phyloP scores from a whole-genome alignment of 2,113 vertebrate genomes.

The Hippocampus barbouri region DNA sequence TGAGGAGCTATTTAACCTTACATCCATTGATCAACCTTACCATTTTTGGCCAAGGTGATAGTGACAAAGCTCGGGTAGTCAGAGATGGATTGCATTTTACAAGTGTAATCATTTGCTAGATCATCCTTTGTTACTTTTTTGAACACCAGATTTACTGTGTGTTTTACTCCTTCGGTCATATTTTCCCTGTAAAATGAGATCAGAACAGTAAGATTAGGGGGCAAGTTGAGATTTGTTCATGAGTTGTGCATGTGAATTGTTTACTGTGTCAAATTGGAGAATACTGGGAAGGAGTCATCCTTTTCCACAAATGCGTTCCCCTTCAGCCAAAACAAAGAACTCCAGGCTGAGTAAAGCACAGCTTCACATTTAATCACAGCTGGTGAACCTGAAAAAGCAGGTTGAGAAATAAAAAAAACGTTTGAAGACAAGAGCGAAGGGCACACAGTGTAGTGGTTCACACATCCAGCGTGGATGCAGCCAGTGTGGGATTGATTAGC shows the following conservation, averaged over 20 bases:
- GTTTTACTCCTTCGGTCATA: fast-evolving
- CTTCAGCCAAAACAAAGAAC: conserved; percentile 29
- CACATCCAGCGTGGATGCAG: too few relatives aligned
- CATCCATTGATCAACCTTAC: conserved; percentile 1
- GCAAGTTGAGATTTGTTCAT: background rate
- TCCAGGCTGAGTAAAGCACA: fast-evolving
- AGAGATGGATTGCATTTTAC: conserved; percentile 1
- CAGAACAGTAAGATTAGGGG: background rate
- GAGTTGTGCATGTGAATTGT: background rate
- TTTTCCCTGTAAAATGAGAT: background rate
- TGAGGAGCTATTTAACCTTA: too few relatives aligned
- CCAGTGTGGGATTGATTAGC: too few relatives aligned
- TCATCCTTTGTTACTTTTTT: conserved; percentile 15
- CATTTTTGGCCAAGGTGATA: conserved; percentile 11
- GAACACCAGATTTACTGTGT: conserved; percentile 3
- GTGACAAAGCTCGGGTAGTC: background rate
- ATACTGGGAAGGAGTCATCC: conserved; percentile 1
- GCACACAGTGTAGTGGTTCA: too few relatives aligned
- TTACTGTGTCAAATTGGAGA: conserved; percentile 24
- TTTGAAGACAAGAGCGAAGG: too few relatives aligned
- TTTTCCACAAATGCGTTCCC: background rate
- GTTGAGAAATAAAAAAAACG: background rate
- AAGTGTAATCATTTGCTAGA: conserved; percentile 19
- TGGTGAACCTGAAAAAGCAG: conserved; percentile 29
- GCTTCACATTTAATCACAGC: conserved; percentile 39